phyloP scores from a whole-genome alignment of 2,888 invertebrate species.

The Cosmorhoe ocellata region DNA sequence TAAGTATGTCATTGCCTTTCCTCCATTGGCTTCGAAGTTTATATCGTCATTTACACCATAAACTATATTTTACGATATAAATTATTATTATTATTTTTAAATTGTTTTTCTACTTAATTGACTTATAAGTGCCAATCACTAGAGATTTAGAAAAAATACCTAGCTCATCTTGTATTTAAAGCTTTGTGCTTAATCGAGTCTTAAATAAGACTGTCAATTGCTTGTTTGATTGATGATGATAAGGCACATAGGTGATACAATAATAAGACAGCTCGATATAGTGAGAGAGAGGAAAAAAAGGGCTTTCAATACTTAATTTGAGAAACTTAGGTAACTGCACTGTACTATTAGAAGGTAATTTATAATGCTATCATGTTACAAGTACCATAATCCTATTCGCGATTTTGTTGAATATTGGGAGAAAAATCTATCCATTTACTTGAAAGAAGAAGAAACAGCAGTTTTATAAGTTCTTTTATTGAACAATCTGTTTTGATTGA shows the following conservation, averaged over 20 bases:
- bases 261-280: conserved; percentile 30
- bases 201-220: conserved; percentile 32
- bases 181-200: conserved; percentile 26
- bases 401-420: no score
- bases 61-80: conserved; percentile 1
- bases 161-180: conserved; percentile 16
- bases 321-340: not conserved
- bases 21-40: conserved; percentile 8
- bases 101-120: not conserved
- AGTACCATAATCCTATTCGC: no score
- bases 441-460: no score
- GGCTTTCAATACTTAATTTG: conserved; percentile 10
- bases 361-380: no score
- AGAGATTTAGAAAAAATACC: conserved; percentile 23
- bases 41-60: conserved; percentile 7
- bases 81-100: conserved; percentile 10
- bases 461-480: no score
- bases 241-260: conserved; percentile 28
- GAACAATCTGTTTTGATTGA: no score
- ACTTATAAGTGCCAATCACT: conserved; percentile 14
- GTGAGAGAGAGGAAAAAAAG: conserved; percentile 25
- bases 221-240: conserved; percentile 33
- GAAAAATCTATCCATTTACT: no score
- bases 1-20: conserved; percentile 4
- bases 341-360: no score